phyloP scores from a whole-genome alignment of 2,888 invertebrate species.

The Temnothorax rugatulus region DNA sequence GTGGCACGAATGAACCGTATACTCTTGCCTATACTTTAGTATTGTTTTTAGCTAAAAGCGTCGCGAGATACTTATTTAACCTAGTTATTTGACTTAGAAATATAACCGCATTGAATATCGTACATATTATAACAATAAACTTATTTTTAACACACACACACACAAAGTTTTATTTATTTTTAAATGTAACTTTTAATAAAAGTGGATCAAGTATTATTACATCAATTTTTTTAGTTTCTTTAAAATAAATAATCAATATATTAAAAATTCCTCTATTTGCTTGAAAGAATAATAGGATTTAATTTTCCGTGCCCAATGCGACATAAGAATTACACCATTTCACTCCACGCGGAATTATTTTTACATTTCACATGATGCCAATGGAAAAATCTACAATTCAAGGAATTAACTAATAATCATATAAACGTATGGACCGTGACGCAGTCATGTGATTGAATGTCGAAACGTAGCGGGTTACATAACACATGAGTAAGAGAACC shows the following conservation, averaged over 20 bases:
- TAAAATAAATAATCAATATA: neutral
- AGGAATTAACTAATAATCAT: constrained; percentile 36
- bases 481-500: constrained; percentile 71
- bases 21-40: neutral
- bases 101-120: neutral
- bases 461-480: constrained; percentile 67
- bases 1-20: neutral
- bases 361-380: neutral
- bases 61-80: neutral
- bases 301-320: neutral
- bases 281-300: neutral
- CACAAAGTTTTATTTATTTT: neutral
- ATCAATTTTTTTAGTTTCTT: neutral
- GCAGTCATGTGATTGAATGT: constrained; percentile 60
- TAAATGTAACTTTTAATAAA: no score
- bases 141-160: neutral
- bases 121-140: neutral
- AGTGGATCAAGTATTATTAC: neutral
- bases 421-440: constrained; percentile 3
- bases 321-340: neutral
- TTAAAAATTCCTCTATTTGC: neutral
- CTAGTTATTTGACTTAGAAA: neutral
- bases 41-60: neutral
- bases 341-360: neutral
- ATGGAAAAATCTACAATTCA: constrained; percentile 13